phyloP scores from a whole-genome alignment of 2,113 vertebrate species.

The Chionis minor region DNA sequence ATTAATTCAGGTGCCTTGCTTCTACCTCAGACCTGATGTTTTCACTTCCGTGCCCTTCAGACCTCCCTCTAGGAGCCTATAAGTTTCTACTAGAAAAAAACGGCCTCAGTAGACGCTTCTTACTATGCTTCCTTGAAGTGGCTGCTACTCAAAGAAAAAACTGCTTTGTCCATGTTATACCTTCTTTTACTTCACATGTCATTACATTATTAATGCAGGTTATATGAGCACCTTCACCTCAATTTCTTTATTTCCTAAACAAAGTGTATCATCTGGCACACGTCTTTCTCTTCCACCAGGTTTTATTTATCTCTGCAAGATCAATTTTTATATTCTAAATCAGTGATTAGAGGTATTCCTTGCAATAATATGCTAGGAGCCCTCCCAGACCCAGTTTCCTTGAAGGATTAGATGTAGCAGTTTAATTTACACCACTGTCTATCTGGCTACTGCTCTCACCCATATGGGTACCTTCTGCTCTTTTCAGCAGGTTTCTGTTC shows the following conservation, averaged over 20 bases:
- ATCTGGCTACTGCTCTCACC: slow-evolving; percentile 13
- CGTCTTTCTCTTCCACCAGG: background rate
- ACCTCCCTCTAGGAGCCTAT: background rate
- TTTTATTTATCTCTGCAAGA: background rate
- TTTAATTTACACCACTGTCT: slow-evolving; percentile 17
- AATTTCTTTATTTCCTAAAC: background rate
- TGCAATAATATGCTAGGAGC: background rate
- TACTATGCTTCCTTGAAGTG: background rate
- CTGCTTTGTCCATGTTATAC: background rate
- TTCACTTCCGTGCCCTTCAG: background rate
- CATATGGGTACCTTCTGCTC: slow-evolving; percentile 43
- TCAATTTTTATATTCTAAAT: background rate
- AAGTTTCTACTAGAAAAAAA: background rate
- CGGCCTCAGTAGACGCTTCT: background rate
- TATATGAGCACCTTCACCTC: background rate
- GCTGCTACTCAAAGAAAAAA: background rate
- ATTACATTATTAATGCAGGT: background rate
- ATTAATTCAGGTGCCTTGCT: background rate
- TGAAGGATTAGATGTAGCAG: background rate
- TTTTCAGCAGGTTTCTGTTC: slow-evolving; percentile 36
- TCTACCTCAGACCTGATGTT: background rate
- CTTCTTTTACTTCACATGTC: background rate
- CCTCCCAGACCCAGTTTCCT: background rate
- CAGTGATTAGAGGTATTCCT: background rate
- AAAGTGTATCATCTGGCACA: background rate